These are phyloP conservation scores for Pammene aurita DNA, from an alignment of 2,888 invertebrate genomes.

Conservation along the genomic window DNA sequence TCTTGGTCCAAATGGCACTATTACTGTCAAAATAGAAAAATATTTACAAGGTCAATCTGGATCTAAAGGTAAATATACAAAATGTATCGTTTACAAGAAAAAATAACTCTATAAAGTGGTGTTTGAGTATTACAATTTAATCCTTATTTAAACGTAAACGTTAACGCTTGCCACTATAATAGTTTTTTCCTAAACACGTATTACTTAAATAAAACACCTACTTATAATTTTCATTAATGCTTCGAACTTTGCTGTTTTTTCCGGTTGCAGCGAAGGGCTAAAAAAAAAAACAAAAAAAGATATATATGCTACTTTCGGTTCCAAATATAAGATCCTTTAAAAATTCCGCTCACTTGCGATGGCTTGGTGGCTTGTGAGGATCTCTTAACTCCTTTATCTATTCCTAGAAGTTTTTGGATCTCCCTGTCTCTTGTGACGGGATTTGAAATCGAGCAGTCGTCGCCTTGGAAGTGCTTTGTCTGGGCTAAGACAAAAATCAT, in stretches of 20 bases:
- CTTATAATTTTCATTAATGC: slow-evolving; percentile 22
- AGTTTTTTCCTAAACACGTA: neutral
- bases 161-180: neutral
- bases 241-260: slow-evolving; percentile 19
- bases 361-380: neutral
- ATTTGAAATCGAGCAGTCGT: slow-evolving; percentile 34
- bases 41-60: neutral
- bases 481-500: slow-evolving; percentile 19
- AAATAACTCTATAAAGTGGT: neutral
- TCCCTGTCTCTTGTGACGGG: slow-evolving; percentile 25
- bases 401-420: slow-evolving; percentile 29
- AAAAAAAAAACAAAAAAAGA: slow-evolving; percentile 43
- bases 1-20: neutral
- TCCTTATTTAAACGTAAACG: neutral
- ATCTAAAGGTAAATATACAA: neutral
- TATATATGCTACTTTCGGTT: slow-evolving; percentile 37
- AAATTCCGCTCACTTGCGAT: neutral
- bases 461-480: slow-evolving; percentile 36
- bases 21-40: slow-evolving; percentile 1
- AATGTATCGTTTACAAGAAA: neutral
- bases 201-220: slow-evolving; percentile 30
- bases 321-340: neutral
- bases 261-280: slow-evolving; percentile 17
- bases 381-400: slow-evolving; percentile 29
- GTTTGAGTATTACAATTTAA: neutral